These are phyloP conservation scores for Lichenostomus cassidix DNA, from an alignment of 2,113 vertebrate species.

Conservation along the genomic window DNA sequence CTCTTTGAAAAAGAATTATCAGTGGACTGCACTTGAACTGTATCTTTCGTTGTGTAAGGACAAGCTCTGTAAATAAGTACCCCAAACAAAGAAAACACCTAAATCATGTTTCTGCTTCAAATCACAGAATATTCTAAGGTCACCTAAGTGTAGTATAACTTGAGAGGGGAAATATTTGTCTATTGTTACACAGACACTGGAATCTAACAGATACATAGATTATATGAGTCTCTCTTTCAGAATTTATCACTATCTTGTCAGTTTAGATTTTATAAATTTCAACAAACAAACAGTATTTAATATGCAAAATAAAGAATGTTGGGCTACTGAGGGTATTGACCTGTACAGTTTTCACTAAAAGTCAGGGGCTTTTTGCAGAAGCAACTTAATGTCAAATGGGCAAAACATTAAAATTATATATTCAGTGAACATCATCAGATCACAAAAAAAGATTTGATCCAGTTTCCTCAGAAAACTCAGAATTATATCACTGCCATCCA, in stretches of 20 bases:
- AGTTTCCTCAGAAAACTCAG: neutral
- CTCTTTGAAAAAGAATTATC: neutral
- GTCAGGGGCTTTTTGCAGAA: neutral
- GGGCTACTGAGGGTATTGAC: neutral
- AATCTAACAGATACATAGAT: neutral
- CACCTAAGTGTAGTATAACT: fast-evolving
- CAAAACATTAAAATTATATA: neutral
- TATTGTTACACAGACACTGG: neutral
- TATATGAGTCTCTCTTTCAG: neutral
- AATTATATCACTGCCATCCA: neutral
- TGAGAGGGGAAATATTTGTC: neutral
- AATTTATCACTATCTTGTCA: neutral
- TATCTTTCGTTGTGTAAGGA: neutral
- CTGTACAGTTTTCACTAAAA: neutral
- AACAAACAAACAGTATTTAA: neutral
- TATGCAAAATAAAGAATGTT: neutral
- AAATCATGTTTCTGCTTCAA: neutral
- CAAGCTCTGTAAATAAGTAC: neutral
- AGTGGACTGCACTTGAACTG: neutral
- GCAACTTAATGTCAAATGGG: neutral
- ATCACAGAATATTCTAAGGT: neutral
- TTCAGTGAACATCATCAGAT: neutral
- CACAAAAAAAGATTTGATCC: neutral
- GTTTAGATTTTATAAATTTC: neutral
- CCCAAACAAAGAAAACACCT: neutral